Percentiles rank a stretch among this genome's conserved stretches.
phyloP scores from a whole-genome alignment of 2,797 vertebrate species.

The Amblyopsis hoosieri region DNA sequence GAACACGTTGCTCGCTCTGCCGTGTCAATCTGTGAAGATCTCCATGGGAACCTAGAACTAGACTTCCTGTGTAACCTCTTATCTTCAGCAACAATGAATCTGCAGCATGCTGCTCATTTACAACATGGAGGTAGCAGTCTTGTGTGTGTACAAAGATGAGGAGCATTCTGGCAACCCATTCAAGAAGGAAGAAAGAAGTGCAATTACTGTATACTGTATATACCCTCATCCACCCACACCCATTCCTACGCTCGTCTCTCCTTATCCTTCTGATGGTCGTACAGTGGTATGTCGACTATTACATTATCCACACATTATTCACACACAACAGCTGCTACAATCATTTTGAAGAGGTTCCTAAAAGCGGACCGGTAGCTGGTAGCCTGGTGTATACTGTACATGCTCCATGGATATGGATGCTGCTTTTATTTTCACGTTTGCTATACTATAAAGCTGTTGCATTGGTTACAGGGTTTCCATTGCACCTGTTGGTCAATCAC shows the following conservation, averaged over 20 bases:
- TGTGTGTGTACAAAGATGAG: background rate
- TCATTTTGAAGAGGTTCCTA: constrained; percentile 55
- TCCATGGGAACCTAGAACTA: constrained; percentile 50
- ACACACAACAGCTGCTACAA: constrained; percentile 48
- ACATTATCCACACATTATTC: constrained; percentile 60
- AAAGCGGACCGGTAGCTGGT: constrained; percentile 36
- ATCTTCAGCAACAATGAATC: constrained; percentile 54
- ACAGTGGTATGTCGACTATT: constrained; percentile 35
- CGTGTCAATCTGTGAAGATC: constrained; percentile 41
- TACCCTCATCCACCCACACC: background rate
- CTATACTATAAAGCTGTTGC: too few relatives aligned
- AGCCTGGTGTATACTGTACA: constrained; percentile 15
- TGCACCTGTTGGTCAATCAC: too few relatives aligned
- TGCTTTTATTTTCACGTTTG: too few relatives aligned
- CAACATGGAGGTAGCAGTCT: constrained; percentile 23
- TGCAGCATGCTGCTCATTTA: constrained; percentile 27
- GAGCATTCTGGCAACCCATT: constrained; percentile 41
- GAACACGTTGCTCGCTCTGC: constrained; percentile 20
- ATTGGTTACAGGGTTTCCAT: too few relatives aligned
- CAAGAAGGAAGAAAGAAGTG: constrained; percentile 27
- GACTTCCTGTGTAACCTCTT: constrained; percentile 59
- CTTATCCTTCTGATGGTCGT: background rate
- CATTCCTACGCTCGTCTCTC: too few relatives aligned
- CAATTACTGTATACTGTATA: too few relatives aligned
- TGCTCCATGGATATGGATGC: background rate